Conservation (phyloP, 2,888 invertebrate species). For the Scelioninae gen. 2 region DNA sequence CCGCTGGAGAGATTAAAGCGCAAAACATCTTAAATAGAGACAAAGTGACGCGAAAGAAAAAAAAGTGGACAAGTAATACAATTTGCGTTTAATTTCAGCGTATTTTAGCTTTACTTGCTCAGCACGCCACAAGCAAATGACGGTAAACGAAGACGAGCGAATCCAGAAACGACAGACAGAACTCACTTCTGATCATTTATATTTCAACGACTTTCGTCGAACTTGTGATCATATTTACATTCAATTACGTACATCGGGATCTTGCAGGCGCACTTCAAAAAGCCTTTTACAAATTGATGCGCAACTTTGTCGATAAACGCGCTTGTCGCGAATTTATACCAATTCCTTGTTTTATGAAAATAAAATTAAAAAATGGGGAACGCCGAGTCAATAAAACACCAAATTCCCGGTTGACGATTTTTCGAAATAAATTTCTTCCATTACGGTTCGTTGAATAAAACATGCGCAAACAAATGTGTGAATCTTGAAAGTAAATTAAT, state of each 20-base stretch:
- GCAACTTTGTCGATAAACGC: conserved; percentile 31
- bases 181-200: conserved; percentile 65
- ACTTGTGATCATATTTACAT: conserved; percentile 70
- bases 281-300: conserved; percentile 36
- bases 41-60: conserved; percentile 31
- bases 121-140: conserved; percentile 38
- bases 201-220: conserved; percentile 66
- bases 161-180: conserved; percentile 54
- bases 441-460: conserved; percentile 1
- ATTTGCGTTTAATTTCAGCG: conserved; percentile 29
- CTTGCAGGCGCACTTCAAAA: conserved; percentile 30
- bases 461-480: conserved; percentile 3
- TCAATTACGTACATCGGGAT: conserved; percentile 64
- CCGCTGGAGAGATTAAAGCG: conserved; percentile 38
- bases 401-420: no score
- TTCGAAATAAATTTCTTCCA: conserved; percentile 3
- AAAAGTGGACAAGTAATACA: conserved; percentile 37
- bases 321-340: no score
- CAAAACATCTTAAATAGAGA: conserved; percentile 24
- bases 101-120: conserved; percentile 42
- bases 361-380: no score
- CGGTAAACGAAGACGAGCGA: conserved; percentile 31
- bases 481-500: conserved; percentile 25
- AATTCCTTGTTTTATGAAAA: no score
- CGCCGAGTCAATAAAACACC: no score